These are phyloP conservation scores for Haliaeetus leucogaster DNA, from an alignment of 2,113 vertebrate genomes.

Conservation along the genomic window DNA sequence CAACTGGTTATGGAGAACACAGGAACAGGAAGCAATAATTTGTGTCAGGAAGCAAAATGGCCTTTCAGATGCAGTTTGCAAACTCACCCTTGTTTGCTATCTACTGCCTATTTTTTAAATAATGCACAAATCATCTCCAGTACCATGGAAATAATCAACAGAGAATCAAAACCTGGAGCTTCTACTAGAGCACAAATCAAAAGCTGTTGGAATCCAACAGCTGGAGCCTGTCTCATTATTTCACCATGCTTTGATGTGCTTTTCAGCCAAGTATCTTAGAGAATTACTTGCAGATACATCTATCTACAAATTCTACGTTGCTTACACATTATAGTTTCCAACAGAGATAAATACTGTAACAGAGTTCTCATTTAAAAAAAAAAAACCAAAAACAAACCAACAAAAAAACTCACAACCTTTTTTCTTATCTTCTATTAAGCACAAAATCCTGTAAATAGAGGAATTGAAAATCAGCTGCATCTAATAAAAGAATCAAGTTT, in stretches of 20 bases:
- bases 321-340: slow-evolving; percentile 76
- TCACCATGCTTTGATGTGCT: slow-evolving; percentile 77
- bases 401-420: neutral
- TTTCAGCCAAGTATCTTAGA: slow-evolving; percentile 78
- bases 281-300: slow-evolving; percentile 78
- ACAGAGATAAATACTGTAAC: slow-evolving; percentile 78
- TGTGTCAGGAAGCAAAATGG: slow-evolving; percentile 48
- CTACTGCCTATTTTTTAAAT: slow-evolving; percentile 67
- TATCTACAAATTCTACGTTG: slow-evolving; percentile 76
- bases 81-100: slow-evolving; percentile 69
- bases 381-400: neutral
- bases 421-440: slow-evolving; percentile 59
- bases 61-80: slow-evolving; percentile 69
- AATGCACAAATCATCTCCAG: slow-evolving; percentile 77
- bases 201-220: slow-evolving; percentile 81
- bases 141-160: slow-evolving; percentile 80
- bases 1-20: neutral
- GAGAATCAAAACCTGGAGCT: slow-evolving; percentile 80
- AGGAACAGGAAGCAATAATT: neutral
- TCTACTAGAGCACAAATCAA: slow-evolving; percentile 78
- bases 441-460: slow-evolving; percentile 68
- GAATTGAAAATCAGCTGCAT: slow-evolving; percentile 75
- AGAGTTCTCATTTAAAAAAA: slow-evolving; percentile 72
- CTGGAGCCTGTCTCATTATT: slow-evolving; percentile 82
- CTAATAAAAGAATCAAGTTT: slow-evolving; percentile 73